Conservation (phyloP, 2,113 vertebrate species). For the Alexandromys fortis region DNA sequence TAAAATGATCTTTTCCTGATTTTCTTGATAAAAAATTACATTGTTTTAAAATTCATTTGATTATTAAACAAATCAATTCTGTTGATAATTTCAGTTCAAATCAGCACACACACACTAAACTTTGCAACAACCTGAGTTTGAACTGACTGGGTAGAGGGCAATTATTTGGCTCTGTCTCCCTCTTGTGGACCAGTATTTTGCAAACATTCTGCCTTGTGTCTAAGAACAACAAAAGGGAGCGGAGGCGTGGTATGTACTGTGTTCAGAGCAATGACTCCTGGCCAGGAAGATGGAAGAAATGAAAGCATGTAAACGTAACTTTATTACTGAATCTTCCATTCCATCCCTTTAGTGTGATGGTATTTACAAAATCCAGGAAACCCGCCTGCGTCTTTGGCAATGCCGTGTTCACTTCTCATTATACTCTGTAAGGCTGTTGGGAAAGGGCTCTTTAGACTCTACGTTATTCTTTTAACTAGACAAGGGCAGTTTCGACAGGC, state of each 20-base stretch:
- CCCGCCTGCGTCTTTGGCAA: not conserved
- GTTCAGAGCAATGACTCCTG: conserved; percentile 8
- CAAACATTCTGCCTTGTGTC: conserved; percentile 26
- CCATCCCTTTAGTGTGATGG: not conserved
- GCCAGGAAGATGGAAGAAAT: not conserved
- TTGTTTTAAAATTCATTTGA: conserved; percentile 44
- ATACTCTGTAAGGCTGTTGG: not conserved
- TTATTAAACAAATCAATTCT: conserved; percentile 60
- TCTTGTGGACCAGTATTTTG: conserved; percentile 85
- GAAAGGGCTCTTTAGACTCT: not conserved
- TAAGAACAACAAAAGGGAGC: not conserved
- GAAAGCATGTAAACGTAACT: not conserved
- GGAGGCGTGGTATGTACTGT: not conserved
- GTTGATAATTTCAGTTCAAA: conserved; percentile 69
- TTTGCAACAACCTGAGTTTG: conserved; percentile 62
- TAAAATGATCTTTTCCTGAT: conserved; percentile 55
- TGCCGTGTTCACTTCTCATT: not conserved
- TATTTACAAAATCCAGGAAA: not conserved
- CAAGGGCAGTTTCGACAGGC: conserved; percentile 22
- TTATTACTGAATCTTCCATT: not conserved
- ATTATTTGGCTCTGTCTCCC: conserved; percentile 90
- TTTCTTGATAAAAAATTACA: not conserved
- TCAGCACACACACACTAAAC: conserved; percentile 58
- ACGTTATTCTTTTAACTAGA: not conserved
- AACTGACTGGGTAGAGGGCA: conserved; percentile 76